Evolutionary conservation across 2,113 vertebrate species (phyloP).

Genomic region (Acanthisitta chloris): DNA sequence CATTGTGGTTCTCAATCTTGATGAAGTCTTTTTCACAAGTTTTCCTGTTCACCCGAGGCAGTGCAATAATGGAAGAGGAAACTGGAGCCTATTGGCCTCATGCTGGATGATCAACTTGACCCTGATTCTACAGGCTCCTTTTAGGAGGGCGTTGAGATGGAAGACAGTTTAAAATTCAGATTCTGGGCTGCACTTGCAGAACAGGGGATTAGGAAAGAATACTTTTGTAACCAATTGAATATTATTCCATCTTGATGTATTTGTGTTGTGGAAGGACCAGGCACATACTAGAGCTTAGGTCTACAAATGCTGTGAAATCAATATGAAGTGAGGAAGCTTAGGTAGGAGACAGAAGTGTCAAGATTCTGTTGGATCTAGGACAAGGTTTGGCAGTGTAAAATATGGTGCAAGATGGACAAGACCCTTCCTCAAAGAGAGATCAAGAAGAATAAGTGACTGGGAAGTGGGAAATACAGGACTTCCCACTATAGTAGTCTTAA

Average conservation of each 20-base stretch:
- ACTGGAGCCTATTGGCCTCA: not conserved
- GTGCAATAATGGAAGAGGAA: not conserved
- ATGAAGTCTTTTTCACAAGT: not conserved
- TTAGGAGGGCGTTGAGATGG: not conserved
- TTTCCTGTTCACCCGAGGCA: not conserved
- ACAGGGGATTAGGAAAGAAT: not conserved
- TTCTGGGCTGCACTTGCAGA: not conserved
- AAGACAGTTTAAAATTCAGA: not conserved
- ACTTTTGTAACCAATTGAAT: not conserved
- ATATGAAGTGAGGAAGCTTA: not conserved
- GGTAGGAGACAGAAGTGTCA: not conserved
- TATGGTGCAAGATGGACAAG: not conserved
- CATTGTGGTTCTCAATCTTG: not conserved
- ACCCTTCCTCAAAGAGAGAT: not conserved
- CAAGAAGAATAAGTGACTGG: not conserved
- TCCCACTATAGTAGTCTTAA: not conserved
- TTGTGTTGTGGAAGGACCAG: not conserved
- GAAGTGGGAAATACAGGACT: not conserved
- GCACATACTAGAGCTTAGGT: not conserved
- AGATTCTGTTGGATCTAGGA: not conserved
- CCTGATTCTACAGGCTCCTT: not conserved
- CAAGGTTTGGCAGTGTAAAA: not conserved
- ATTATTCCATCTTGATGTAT: not conserved
- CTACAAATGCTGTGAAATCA: not conserved
- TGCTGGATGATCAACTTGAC: rapidly evolving